Base-by-base conservation (phyloP, 2,888 invertebrate genomes). In the Atrina japonica region DNA sequence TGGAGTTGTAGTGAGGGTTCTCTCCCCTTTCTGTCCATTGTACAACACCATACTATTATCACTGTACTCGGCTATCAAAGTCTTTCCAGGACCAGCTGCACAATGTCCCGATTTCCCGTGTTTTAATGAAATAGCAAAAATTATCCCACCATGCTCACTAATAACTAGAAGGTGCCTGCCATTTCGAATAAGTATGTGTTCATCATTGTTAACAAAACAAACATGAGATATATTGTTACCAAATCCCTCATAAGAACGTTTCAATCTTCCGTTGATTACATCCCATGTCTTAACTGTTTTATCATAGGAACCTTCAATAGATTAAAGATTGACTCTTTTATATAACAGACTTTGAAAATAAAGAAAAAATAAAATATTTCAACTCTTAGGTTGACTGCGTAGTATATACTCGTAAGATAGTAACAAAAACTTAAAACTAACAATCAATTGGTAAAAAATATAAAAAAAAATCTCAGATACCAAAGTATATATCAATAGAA, bases 241-340 rank as follows among this genome's bases (percentile, higher is more conserved):
- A 7, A 81, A 55, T 16, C 75, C 76, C 29, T 82, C 83, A 30
- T 70, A 73, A 3, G 69, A 35, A 27, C 68, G 72, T 2, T 72
- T 45, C 29, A 77, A 74, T 61, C 79, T 75, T 7, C 84, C 84
- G 23, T 64, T 66, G 21, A 58, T 61, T 0, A 81, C 64, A 55
- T 77, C 75, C 84, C 84, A 85, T 11, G 78, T 58, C 53, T 83
- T 83, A 7, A 87, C 73, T 0, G 83, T 78, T 2, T 73, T 74
- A 73, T 87, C 86, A 21, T 78, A 73, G 14, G 80, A 72, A 65
- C 82, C 86, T 84, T 64, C 16, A 70, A 53, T n/a, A 41, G 41
- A 56, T 43, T 45, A 16, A 11, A 50, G 11, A 9, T 27, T 14
- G 27, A 6, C 21, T 21, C 3, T 50, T 50, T 27, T 11, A 7